phyloP scores from a whole-genome alignment of 2,113 vertebrate species.

The Macrotis lagotis region DNA sequence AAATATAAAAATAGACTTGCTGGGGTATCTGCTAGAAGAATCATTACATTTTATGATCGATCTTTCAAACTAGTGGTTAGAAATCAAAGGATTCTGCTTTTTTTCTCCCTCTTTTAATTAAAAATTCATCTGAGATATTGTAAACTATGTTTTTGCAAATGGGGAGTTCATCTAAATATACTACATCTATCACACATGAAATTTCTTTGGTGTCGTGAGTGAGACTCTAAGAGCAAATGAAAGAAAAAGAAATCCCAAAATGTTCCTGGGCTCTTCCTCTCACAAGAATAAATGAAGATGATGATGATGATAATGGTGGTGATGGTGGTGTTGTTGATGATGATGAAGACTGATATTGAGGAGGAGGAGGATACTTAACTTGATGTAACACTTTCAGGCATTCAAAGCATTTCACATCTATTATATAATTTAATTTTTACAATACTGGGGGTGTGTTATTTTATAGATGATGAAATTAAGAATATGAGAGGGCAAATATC shows the following conservation, averaged over 20 bases:
- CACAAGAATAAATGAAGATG: neutral
- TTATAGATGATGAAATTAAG: neutral
- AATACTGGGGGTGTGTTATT: neutral
- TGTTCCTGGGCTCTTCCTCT: neutral
- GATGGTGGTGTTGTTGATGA: too few relatives aligned
- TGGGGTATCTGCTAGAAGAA: neutral
- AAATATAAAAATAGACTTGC: neutral
- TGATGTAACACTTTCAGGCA: neutral
- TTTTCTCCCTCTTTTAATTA: neutral
- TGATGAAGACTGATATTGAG: too few relatives aligned
- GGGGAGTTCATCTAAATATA: neutral
- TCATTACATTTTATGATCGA: neutral
- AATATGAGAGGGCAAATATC: neutral
- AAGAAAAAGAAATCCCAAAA: neutral
- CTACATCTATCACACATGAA: neutral
- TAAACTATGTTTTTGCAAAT: neutral
- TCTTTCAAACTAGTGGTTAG: neutral
- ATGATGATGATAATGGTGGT: neutral
- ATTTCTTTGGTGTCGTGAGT: neutral
- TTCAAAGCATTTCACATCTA: neutral
- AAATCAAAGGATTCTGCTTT: neutral
- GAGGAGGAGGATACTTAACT: too few relatives aligned
- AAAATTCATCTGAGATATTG: neutral
- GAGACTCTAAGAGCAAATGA: neutral
- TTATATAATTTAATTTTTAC: neutral